Conservation (phyloP, 2,113 vertebrate species). For the Taxidea taxus region DNA sequence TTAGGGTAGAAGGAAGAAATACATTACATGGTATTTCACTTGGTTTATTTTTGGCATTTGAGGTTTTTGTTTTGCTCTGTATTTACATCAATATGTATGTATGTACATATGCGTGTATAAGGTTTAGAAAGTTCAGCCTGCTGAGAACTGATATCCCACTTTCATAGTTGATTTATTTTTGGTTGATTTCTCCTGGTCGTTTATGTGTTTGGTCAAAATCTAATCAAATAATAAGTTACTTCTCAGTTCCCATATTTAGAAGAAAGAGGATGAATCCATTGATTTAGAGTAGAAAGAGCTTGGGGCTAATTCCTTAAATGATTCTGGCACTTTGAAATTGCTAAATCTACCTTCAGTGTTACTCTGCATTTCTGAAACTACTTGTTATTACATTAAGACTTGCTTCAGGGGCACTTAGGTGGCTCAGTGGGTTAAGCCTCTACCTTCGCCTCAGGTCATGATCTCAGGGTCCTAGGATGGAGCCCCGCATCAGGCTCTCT, state of each 20-base stretch:
- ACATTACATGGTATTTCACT: conserved; percentile 19
- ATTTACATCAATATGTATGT: background rate
- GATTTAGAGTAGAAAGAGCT: background rate
- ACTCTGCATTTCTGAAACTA: background rate
- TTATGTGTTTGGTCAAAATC: conserved; percentile 3
- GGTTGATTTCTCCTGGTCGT: background rate
- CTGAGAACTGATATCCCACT: background rate
- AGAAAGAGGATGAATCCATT: conserved; percentile 7
- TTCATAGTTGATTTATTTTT: background rate
- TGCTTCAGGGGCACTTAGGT: conserved; percentile 2
- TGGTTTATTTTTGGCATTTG: conserved; percentile 19
- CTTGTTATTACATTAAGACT: background rate
- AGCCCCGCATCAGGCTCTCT: too few relatives aligned
- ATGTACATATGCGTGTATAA: background rate
- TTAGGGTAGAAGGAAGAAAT: background rate
- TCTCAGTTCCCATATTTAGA: background rate
- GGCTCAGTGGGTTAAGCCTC: too few relatives aligned
- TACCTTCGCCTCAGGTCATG: too few relatives aligned
- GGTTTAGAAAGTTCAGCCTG: background rate
- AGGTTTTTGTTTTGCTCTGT: background rate
- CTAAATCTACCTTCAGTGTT: background rate
- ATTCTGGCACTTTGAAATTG: background rate
- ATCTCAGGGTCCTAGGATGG: too few relatives aligned
- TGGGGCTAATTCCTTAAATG: background rate
- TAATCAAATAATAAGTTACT: background rate